Percentiles rank a stretch among this genome's conserved stretches.
These are phyloP conservation scores for Diacarnus erythraeanus DNA, from an alignment of 37 sponge, comb jelly and placozoan species.

Conservation along the genomic window DNA sequence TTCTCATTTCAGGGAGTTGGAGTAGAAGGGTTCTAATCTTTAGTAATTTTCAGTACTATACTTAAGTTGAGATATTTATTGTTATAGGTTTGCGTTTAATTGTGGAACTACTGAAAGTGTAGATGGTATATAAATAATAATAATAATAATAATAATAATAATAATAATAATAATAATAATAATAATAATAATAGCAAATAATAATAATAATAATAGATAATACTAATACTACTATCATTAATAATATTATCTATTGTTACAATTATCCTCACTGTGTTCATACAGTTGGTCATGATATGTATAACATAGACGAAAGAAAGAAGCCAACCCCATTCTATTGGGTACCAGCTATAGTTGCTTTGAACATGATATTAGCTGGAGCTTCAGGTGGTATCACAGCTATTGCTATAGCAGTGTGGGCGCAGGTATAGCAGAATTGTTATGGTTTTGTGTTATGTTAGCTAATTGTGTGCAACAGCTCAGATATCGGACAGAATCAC, in stretches of 20 bases:
- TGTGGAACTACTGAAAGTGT: slow-evolving; percentile 92
- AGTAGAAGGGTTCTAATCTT: too few relatives aligned
- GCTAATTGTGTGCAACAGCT: slow-evolving; percentile 27
- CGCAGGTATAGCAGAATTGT: slow-evolving; percentile 54
- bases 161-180: too few relatives aligned
- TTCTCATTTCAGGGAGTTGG: too few relatives aligned
- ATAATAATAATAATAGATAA: too few relatives aligned
- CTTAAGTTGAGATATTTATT: background rate
- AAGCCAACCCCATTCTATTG: slow-evolving; percentile 41
- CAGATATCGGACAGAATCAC: slow-evolving; percentile 54
- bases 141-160: too few relatives aligned
- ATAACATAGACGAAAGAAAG: too few relatives aligned
- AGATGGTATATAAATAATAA: slow-evolving; percentile 35
- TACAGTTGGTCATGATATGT: slow-evolving; percentile 5
- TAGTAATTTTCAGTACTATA: too few relatives aligned
- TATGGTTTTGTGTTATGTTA: background rate
- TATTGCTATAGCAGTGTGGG: slow-evolving; percentile 78
- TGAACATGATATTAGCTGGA: slow-evolving; percentile 87
- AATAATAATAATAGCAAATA: too few relatives aligned
- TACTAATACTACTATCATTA: too few relatives aligned
- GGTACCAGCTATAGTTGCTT: slow-evolving; percentile 72
- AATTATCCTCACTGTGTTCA: too few relatives aligned
- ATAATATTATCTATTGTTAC: too few relatives aligned
- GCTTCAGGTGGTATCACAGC: slow-evolving; percentile 75
- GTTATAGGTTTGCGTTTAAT: slow-evolving; percentile 88